Conservation (phyloP, 2,888 invertebrate genomes). For the Tipula unca region DNA sequence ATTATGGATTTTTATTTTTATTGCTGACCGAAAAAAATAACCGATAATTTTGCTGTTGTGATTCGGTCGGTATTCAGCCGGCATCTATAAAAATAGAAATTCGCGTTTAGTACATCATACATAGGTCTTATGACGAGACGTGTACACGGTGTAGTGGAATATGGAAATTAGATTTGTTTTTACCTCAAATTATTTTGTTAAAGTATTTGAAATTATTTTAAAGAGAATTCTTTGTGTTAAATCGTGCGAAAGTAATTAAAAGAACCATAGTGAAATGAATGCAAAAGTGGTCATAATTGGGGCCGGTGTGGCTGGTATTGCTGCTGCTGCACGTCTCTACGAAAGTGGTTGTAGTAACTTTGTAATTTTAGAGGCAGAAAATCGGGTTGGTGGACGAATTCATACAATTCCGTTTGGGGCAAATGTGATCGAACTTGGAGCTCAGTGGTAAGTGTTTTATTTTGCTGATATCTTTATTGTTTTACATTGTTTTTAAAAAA, state of each 20-base stretch:
- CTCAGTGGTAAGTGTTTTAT: conserved; percentile 53
- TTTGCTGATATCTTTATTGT: not conserved
- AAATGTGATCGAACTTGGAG: conserved; percentile 60
- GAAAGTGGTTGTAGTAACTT: conserved; percentile 43
- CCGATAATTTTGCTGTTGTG: not conserved
- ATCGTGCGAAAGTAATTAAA: not conserved
- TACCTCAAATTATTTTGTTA: not conserved
- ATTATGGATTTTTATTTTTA: not conserved
- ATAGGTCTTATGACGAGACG: not conserved
- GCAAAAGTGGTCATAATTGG: conserved; percentile 38
- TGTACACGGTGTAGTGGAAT: not conserved
- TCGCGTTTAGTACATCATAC: not conserved
- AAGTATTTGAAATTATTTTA: not conserved
- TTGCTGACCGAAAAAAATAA: not conserved
- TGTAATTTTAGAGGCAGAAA: conserved; percentile 52
- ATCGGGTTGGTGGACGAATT: conserved; percentile 56
- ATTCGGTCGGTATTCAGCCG: not conserved
- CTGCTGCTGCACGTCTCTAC: conserved; percentile 38
- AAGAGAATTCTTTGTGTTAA: not conserved
- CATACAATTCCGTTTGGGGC: conserved; percentile 46
- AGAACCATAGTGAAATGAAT: conserved; percentile 20
- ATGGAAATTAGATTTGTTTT: not conserved
- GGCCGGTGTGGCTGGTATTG: conserved; percentile 40
- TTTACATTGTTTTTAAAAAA: not conserved
- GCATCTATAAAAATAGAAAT: not conserved